phyloP scores from a whole-genome alignment of 1,140 invertebrate species.

The Magallana gigas region DNA sequence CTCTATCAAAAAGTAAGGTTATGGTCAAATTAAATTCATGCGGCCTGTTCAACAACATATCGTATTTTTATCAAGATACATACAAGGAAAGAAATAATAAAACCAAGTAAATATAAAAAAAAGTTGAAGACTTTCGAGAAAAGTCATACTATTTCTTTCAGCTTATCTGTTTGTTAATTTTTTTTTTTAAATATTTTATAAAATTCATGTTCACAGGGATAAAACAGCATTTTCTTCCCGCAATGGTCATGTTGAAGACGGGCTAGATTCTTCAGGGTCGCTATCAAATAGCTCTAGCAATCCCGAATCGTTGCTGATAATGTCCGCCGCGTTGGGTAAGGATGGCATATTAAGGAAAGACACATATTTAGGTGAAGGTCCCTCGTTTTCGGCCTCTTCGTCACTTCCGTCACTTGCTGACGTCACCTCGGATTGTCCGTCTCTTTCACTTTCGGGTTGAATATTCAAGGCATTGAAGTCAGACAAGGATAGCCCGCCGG shows the following conservation, averaged over 20 bases:
- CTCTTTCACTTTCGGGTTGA: not conserved
- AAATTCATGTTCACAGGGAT: too few relatives aligned
- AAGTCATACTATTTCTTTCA: too few relatives aligned
- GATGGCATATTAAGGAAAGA: conserved; percentile 27
- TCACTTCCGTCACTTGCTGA: conserved; percentile 19
- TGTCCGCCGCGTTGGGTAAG: conserved; percentile 31
- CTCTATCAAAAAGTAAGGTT: too few relatives aligned
- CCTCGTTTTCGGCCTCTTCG: not conserved
- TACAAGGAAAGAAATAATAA: too few relatives aligned
- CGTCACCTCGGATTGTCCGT: not conserved
- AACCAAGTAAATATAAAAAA: too few relatives aligned
- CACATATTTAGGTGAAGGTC: not conserved
- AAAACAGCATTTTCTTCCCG: not conserved
- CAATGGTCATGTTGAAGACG: not conserved
- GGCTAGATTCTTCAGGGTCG: not conserved
- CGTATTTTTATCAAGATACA: too few relatives aligned
- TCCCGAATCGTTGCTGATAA: conserved; percentile 7
- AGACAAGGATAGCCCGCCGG: conserved; percentile 1
- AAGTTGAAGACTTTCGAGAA: too few relatives aligned
- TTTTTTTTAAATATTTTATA: too few relatives aligned
- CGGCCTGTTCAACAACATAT: too few relatives aligned
- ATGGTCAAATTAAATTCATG: too few relatives aligned
- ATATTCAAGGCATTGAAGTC: conserved; percentile 13
- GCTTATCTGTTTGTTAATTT: too few relatives aligned
- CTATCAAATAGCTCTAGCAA: not conserved